These are phyloP conservation scores for Aphaenogaster ashmeadi DNA, from an alignment of 1,140 invertebrate genomes.

Conservation along the genomic window DNA sequence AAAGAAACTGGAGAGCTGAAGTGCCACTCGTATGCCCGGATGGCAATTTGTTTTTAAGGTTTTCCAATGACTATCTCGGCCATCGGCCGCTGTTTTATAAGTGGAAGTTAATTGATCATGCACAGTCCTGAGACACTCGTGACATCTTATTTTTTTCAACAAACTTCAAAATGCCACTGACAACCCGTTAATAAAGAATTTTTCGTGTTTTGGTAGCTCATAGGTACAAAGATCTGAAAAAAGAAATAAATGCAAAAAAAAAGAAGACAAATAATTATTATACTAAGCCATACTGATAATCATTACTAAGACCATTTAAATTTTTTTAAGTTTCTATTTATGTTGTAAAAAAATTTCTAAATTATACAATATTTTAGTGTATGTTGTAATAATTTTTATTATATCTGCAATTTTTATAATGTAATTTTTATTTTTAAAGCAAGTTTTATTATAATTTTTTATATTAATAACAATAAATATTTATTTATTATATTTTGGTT, in stretches of 20 bases:
- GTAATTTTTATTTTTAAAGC: background rate
- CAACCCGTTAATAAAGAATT: constrained; percentile 22
- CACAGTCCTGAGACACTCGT: constrained; percentile 55
- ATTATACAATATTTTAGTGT: background rate
- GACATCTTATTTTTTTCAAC: constrained; percentile 74
- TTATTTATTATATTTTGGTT: background rate
- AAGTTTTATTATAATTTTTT: background rate
- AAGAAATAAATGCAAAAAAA: background rate
- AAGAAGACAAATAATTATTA: background rate
- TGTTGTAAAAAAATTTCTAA: background rate
- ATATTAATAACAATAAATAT: background rate
- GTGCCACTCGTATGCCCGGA: constrained; percentile 58
- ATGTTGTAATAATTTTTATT: background rate
- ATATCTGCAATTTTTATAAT: background rate
- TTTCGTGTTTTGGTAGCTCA: background rate
- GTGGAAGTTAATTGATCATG: constrained; percentile 70
- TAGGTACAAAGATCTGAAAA: background rate
- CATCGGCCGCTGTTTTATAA: constrained; percentile 66
- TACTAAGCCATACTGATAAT: background rate
- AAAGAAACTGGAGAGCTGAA: constrained; percentile 67
- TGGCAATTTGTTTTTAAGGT: constrained; percentile 71
- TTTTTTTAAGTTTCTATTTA: background rate
- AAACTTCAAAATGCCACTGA: constrained; percentile 29
- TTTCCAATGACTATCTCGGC: constrained; percentile 55
- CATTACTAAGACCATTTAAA: background rate